Percentiles rank a stretch among this genome's conserved stretches.
Evolutionary conservation across 2,888 invertebrate species (phyloP).

Genomic region (Lydus trimaculatus): DNA sequence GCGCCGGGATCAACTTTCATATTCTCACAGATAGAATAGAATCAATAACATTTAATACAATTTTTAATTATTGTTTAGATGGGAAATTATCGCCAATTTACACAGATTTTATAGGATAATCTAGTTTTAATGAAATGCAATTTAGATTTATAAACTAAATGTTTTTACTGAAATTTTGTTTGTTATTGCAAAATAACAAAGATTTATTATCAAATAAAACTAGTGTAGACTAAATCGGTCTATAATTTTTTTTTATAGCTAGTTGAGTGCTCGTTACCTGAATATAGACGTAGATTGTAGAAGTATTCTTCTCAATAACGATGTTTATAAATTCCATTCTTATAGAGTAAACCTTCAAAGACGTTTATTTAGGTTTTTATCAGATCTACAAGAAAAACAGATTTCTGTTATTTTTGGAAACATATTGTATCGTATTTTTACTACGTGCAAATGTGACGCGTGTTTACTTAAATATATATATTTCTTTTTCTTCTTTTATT

Average conservation of each 20-base stretch:
- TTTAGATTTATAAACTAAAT: not conserved
- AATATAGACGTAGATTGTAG: not conserved
- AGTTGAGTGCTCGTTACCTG: not conserved
- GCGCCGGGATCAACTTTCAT: not conserved
- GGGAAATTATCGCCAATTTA: too few relatives aligned
- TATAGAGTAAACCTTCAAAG: not conserved
- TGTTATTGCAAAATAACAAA: conserved; percentile 1
- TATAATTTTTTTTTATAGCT: not conserved
- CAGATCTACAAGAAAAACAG: not conserved
- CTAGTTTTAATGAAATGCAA: too few relatives aligned
- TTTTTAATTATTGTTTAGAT: too few relatives aligned
- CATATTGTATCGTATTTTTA: conserved; percentile 10
- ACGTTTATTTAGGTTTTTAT: not conserved
- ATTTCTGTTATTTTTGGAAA: not conserved
- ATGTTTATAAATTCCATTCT: not conserved
- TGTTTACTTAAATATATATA: not conserved
- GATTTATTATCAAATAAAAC: not conserved
- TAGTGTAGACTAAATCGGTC: not conserved
- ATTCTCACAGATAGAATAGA: too few relatives aligned
- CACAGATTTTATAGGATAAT: too few relatives aligned
- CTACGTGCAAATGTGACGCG: conserved; percentile 13
- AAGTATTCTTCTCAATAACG: not conserved
- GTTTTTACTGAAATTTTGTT: not conserved
- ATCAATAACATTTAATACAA: too few relatives aligned
- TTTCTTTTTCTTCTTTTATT: conserved; percentile 4